A percentile compares a stretch with the other conserved stretches of the same genome.
These are phyloP conservation scores for Polypedilum vanderplanki DNA, from an alignment of 1,140 invertebrate genomes.

Conservation along the genomic window DNA sequence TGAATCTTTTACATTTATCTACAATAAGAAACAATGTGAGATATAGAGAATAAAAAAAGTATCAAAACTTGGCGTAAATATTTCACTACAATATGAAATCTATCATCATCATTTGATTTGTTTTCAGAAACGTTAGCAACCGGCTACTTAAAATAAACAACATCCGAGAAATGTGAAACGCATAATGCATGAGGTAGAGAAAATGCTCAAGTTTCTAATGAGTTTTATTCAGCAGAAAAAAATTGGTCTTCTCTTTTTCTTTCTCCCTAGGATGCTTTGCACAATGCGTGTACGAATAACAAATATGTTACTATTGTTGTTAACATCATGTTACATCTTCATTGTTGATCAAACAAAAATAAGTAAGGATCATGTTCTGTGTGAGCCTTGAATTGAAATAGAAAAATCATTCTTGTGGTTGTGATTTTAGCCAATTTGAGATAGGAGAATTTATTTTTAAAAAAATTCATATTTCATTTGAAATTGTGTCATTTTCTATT, in stretches of 20 bases:
- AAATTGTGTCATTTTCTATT: too few species aligned
- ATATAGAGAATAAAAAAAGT: background rate
- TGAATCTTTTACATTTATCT: background rate
- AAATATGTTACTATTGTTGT: background rate
- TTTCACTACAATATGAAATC: background rate
- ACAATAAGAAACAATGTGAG: background rate
- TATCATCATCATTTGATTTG: conserved; percentile 10
- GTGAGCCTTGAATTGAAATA: too few species aligned
- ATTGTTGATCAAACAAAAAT: conserved; percentile 15
- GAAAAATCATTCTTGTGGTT: background rate
- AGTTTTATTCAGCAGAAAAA: conserved; percentile 25
- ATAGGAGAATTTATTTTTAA: too few species aligned
- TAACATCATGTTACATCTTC: conserved; percentile 28
- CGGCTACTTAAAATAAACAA: conserved; percentile 17
- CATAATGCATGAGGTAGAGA: background rate
- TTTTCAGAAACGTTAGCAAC: conserved; percentile 15
- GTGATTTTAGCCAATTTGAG: background rate
- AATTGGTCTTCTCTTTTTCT: conserved; percentile 8
- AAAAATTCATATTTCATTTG: too few species aligned
- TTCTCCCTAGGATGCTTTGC: background rate
- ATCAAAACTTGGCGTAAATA: conserved; percentile 17
- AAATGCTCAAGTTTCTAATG: conserved; percentile 22
- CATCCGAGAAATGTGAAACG: background rate
- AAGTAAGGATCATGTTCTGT: background rate
- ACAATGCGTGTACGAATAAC: background rate